Base-by-base conservation (phyloP, 1,140 invertebrate species). In the Nymphalis io region DNA sequence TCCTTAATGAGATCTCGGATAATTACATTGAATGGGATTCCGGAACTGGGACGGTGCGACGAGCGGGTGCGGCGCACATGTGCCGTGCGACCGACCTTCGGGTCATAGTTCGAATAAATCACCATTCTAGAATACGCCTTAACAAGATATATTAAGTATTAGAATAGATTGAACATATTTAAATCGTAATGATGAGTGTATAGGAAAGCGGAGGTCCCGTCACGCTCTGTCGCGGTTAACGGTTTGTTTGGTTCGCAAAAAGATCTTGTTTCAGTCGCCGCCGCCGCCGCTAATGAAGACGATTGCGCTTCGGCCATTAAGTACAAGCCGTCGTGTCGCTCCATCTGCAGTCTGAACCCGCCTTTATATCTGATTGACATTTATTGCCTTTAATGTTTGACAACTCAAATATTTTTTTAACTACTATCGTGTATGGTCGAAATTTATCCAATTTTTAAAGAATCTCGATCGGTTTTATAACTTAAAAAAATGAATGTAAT, bases 281-380 rank as follows among this genome's bases (percentile, higher is more conserved):
- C 6, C 44, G 11, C 60, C 62, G 18, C 70, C 68, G 68, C 79
- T 84, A 80, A 84, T 83, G 78, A 55, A 42, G 58, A 39, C 23
- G 64, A 67, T 33, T 12, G 42, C 42, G 57, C 48, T 15, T 8
- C n/a, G 6, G 42, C 42, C 27, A 18, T 48, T 62, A 48, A 21
- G 18, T 2, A 13, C 51, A 27, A 55, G 60, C 44, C 38, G 57
- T 5, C 59, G 18, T 4, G 20, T 16, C 18, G 60, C 59, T 20
- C 21, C 51, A 55, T 55, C 51, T 55, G 51, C 51, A 27, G 23
- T 55, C 51, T 55, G 51, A 21, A n/a, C 51, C 21, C 51, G 51
- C 23, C 51, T 12, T 55, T 27, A 55, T 55, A n/a, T 55, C 11
- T 21, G 21, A 4, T 55, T 55, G 51, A 55, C 51, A 13, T 33